Base-by-base conservation (phyloP, 2,888 invertebrate species). In the Polietes domitor region DNA sequence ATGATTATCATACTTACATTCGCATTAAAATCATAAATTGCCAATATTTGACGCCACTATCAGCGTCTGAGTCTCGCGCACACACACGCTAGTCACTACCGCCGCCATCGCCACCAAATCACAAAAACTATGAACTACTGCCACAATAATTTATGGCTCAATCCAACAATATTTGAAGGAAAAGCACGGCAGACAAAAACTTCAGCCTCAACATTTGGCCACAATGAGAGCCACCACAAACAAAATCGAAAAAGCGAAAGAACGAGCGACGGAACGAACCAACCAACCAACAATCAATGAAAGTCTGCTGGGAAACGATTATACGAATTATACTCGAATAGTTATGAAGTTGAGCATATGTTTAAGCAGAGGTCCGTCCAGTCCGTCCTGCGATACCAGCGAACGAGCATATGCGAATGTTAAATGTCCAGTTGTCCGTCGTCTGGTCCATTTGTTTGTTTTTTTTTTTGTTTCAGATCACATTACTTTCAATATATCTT, bases 11-110 rank as follows among this genome's bases (percentile, higher is more conserved):
- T 68, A 73, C 78, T 84, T 78, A 81, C 80, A 68, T 81, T 84
- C 78, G 75, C 78, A 75, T 81, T 84, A 81, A 84, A 77, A 83
- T 84, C 84, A 85, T 85, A 85, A 85, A 86, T 86, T 80, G 80
- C 65, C 68, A 83, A 80, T 85, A 82, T 86, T 83, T 83, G 84
- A 85, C 80, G 82, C 80, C 79, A 79, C 85, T 84, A 84, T 85
- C 84, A 79, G 77, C 63, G 76, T 74, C 77, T 21, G 32, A 28
- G 37, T 50, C 53, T 15, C 7, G 12, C 50, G 26, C 71, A 71
- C 12, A 21, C 26, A 24, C 43, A 26, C 1, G 26, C 43, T 1
- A 63, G 12, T n/a, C 37, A 24, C 43, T 4, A 12, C 24, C 21
- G 37, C 15, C 43, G 24, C 1, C 63, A 65, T 37, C 37, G 37